Conservation (phyloP, 1,140 invertebrate genomes). For the Delia radicum region DNA sequence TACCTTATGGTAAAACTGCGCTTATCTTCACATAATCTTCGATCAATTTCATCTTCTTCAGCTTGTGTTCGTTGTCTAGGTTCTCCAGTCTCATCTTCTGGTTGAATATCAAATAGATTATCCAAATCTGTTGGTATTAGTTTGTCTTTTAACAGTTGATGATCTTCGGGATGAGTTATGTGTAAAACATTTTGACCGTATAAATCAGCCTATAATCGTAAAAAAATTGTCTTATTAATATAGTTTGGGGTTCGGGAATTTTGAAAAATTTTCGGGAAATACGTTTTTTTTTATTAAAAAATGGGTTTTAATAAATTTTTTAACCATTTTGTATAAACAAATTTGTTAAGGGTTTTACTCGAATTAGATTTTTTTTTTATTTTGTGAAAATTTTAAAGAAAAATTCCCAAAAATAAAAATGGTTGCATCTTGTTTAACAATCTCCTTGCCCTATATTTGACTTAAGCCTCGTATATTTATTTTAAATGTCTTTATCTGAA, state of each 20-base stretch:
- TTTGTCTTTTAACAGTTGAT: slow-evolving; percentile 68
- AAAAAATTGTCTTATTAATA: too few species aligned
- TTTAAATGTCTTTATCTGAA: too few species aligned
- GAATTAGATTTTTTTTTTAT: too few species aligned
- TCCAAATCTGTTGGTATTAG: slow-evolving; percentile 62
- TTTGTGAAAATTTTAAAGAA: too few species aligned
- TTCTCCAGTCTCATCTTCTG: slow-evolving; percentile 45
- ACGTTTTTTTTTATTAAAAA: neutral
- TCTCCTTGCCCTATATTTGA: too few species aligned
- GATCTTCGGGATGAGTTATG: slow-evolving; percentile 76
- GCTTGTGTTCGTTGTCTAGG: slow-evolving; percentile 49
- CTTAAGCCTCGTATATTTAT: too few species aligned
- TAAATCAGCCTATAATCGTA: slow-evolving; percentile 82
- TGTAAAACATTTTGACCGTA: slow-evolving; percentile 81
- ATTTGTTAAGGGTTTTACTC: too few species aligned
- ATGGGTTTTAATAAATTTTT: neutral
- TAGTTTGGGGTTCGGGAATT: neutral
- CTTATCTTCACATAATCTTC: slow-evolving; percentile 45
- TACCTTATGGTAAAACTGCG: slow-evolving; percentile 60
- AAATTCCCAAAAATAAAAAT: too few species aligned
- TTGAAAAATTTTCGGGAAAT: neutral
- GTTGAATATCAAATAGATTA: slow-evolving; percentile 52
- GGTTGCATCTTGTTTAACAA: too few species aligned
- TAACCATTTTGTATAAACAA: too few species aligned
- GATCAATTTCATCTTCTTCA: slow-evolving; percentile 52